Evolutionary conservation across 1,140 invertebrate species (phyloP).

Genomic region (Mizuhopecten yessoensis): DNA sequence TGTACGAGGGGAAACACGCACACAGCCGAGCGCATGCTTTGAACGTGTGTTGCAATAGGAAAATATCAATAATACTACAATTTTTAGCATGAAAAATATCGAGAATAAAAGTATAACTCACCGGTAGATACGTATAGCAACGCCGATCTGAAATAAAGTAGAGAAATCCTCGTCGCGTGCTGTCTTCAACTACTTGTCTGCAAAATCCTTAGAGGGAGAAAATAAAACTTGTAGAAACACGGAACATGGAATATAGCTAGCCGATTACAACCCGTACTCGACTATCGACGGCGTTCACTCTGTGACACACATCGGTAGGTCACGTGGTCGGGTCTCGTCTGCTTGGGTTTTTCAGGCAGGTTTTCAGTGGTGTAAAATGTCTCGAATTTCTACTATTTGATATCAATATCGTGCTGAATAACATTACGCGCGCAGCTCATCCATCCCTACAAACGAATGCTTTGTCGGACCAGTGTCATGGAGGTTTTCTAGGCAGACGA

Average conservation of each 20-base stretch:
- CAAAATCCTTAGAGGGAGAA: slow-evolving; percentile 13
- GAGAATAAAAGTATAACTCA: background rate
- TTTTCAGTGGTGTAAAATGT: background rate
- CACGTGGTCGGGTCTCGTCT: slow-evolving; percentile 28
- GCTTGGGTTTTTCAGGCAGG: background rate
- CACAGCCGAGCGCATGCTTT: background rate
- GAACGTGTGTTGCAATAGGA: background rate
- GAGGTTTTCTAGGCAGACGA: no score
- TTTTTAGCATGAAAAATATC: background rate
- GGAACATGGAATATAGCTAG: background rate
- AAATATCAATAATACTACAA: background rate
- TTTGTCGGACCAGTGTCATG: background rate
- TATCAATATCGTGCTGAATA: slow-evolving; percentile 33
- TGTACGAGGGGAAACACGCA: background rate
- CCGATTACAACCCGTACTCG: background rate
- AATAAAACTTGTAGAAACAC: background rate
- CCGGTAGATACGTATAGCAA: background rate
- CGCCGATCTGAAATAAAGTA: background rate
- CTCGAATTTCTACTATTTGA: slow-evolving; percentile 27
- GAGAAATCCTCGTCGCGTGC: background rate
- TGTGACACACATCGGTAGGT: slow-evolving; percentile 4
- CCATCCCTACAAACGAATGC: background rate
- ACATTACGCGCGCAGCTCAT: background rate
- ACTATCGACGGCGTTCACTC: slow-evolving; percentile 9
- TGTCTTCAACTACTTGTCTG: slow-evolving; percentile 15